Evolutionary conservation across 2,113 vertebrate genomes (phyloP).

Genomic region (Hemibagrus wyckioides): DNA sequence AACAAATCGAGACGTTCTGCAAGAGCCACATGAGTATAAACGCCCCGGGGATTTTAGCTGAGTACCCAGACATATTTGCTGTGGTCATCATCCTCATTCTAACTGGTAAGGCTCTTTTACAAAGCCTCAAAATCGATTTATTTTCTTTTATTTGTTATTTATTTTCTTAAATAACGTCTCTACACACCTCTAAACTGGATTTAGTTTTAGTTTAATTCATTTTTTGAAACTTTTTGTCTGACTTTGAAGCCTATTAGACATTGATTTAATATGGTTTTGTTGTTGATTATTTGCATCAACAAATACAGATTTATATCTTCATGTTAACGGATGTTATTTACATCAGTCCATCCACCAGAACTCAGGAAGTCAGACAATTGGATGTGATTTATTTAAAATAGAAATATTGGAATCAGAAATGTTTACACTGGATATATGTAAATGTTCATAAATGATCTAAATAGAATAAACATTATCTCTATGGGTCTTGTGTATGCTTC

Average conservation of each 20-base stretch:
- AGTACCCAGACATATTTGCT: slow-evolving; percentile 90
- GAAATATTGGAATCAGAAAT: neutral
- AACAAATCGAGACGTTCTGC: slow-evolving; percentile 80
- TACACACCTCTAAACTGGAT: neutral
- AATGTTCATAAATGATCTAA: neutral
- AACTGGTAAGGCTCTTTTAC: slow-evolving; percentile 75
- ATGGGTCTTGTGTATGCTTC: neutral
- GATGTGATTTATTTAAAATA: neutral
- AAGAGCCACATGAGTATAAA: slow-evolving; percentile 80
- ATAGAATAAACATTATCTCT: neutral
- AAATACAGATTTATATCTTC: no score
- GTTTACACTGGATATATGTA: neutral
- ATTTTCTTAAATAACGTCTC: neutral
- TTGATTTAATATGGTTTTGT: neutral
- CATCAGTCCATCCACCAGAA: neutral
- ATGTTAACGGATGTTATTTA: neutral
- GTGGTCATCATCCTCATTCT: slow-evolving; percentile 88
- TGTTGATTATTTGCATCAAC: neutral
- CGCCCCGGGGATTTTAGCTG: slow-evolving; percentile 80
- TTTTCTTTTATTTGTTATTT: no score
- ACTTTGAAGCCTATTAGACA: neutral
- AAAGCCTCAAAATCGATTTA: neutral
- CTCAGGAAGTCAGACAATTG: neutral
- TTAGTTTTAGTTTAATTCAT: neutral
- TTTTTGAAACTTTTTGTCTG: neutral